These are phyloP conservation scores for Polymixis lichenea DNA, from an alignment of 2,888 invertebrate species.

Conservation along the genomic window DNA sequence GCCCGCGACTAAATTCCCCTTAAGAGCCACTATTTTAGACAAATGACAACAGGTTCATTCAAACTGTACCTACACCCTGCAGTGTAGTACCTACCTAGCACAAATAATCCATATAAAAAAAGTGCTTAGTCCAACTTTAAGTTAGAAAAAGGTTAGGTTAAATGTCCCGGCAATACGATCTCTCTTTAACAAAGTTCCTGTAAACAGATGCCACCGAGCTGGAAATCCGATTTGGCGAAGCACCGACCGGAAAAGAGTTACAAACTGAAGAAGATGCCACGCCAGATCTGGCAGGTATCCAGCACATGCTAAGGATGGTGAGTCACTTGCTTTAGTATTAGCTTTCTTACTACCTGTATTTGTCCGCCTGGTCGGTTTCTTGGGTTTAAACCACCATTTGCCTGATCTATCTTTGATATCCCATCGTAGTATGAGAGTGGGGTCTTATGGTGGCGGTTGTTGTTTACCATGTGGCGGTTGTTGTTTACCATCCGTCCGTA, in stretches of 20 bases:
- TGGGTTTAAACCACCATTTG: not conserved
- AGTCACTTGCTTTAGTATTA: constrained; percentile 54
- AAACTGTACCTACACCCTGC: too few relatives aligned
- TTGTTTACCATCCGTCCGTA: not conserved
- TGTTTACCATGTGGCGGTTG: not conserved
- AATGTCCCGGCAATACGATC: not conserved
- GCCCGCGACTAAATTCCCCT: too few relatives aligned
- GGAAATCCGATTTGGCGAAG: constrained; percentile 61
- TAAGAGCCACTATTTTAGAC: not conserved
- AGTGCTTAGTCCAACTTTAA: not conserved
- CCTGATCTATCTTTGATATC: not conserved
- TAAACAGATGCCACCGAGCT: constrained; percentile 69
- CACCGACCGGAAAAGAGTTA: not conserved
- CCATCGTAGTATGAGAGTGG: not conserved
- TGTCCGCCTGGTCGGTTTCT: not conserved
- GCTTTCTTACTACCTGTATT: not conserved
- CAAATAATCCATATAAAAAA: not conserved
- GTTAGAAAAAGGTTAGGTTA: not conserved
- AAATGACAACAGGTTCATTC: not conserved
- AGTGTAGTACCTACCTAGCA: not conserved
- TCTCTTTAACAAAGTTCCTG: constrained; percentile 7
- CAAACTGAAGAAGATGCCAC: constrained; percentile 9
- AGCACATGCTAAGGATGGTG: constrained; percentile 78
- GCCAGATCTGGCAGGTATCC: constrained; percentile 80
- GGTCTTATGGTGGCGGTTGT: not conserved